Base-by-base conservation (phyloP, 1,140 invertebrate genomes). In the Drosophila lacertosa region DNA sequence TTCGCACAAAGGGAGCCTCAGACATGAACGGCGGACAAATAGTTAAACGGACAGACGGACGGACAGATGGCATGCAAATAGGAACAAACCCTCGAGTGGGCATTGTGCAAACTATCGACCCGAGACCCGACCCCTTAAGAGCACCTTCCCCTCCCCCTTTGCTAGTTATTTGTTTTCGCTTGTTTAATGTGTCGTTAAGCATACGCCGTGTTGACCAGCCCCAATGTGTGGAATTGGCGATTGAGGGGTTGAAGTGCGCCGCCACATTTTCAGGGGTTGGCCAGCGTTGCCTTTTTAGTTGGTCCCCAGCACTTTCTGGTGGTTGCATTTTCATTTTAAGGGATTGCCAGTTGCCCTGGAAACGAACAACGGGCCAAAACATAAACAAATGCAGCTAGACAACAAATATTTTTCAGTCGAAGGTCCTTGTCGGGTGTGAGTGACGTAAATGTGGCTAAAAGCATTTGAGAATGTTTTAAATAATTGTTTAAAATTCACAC, bases 71-170 rank as follows among this genome's bases (percentile, higher is more conserved):
- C 39, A 55, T 55, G 55, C 42, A 68, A 72, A 72, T 48, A 45
- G 42, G 33, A 35, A 59, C 45, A 29, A 64, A 16, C 51, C 50
- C 39, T 64, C 37, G 20, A 62, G 39, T 26, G 50, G 42, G 10
- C 13, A 50, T 26, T 16, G 10, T 18, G 18, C 37, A 58, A 72
- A 81, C 69, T 84, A 84, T 84, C 81, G 81, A 84, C 77, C 81
- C 72, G 45, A 51, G 32, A 13, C 6, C 0, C 35, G n/a, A 10
- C 15, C n/a, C n/a, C n/a, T n/a, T n/a, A n/a, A n/a, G 15, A 11
- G 20, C 20, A 4, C 26, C 26, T 29, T 2, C 42, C n/a, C 13
- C 7, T 15, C 16, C 44, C 16, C 29, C 29, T 29, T 20, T 66
- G 26, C n/a, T 24, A 10, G 54, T 29, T 58, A 45, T 66, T 74